Evolutionary conservation across 2,113 vertebrate species (phyloP).

Genomic region (Rhineura floridana): DNA sequence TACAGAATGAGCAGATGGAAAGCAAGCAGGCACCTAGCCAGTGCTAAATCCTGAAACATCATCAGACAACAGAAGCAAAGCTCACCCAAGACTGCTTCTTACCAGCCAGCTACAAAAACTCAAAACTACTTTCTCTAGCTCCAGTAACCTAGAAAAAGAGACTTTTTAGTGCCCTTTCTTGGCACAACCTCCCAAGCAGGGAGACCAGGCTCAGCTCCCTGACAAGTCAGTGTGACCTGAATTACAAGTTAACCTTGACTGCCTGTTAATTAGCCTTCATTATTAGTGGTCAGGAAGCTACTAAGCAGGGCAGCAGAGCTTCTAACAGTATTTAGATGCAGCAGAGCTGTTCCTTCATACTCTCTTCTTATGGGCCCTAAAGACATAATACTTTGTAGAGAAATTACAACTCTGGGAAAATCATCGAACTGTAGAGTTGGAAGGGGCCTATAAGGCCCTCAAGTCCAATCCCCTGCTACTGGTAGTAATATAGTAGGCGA

Average conservation of each 20-base stretch:
- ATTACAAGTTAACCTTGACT: not conserved
- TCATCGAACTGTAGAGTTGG: too few species aligned
- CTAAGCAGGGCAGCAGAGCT: not conserved
- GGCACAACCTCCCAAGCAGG: not conserved
- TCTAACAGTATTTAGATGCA: constrained; percentile 5
- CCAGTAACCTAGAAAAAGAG: not conserved
- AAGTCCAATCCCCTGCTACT: too few species aligned
- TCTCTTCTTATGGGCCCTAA: not conserved
- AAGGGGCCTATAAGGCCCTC: too few species aligned
- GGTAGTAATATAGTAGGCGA: too few species aligned
- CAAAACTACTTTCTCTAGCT: not conserved
- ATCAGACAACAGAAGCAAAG: not conserved
- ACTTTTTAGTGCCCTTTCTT: not conserved
- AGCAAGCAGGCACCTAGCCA: not conserved
- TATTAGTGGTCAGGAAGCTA: not conserved
- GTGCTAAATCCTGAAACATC: not conserved
- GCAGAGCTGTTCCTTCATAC: not conserved
- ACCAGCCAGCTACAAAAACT: not conserved
- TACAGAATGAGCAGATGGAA: not conserved
- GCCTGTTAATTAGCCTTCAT: not conserved
- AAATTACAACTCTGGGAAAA: constrained; percentile 4
- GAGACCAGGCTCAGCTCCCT: not conserved
- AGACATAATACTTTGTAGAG: not conserved
- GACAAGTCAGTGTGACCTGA: not conserved
- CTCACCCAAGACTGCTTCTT: not conserved